Percentiles rank a stretch among this genome's conserved stretches.
phyloP scores from a whole-genome alignment of 2,888 invertebrate genomes.

The Polymixis flavicincta region DNA sequence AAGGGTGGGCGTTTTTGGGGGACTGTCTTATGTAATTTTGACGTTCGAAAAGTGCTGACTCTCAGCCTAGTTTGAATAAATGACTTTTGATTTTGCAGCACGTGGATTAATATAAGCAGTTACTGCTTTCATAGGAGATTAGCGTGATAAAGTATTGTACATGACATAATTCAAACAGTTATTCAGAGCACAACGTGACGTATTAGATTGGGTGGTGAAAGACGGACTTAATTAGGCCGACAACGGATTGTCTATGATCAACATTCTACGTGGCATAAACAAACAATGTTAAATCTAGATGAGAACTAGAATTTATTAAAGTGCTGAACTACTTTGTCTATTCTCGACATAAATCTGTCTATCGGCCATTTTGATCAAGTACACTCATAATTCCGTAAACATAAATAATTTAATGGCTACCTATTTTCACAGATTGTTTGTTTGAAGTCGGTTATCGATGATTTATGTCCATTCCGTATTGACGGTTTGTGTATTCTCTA shows the following conservation, averaged over 20 bases:
- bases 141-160: neutral
- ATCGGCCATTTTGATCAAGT: constrained; percentile 13
- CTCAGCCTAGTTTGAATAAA: no score
- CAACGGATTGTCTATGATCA: constrained; percentile 33
- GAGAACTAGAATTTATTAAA: constrained; percentile 29
- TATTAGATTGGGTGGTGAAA: constrained; percentile 35
- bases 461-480: constrained; percentile 35
- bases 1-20: no score
- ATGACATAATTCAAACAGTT: constrained; percentile 15
- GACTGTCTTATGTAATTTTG: no score
- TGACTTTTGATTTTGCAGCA: no score
- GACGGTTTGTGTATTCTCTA: constrained; percentile 32
- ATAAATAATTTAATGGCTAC: constrained; percentile 28
- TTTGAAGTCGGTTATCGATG: constrained; percentile 23
- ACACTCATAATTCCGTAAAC: constrained; percentile 41
- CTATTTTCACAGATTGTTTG: constrained; percentile 43
- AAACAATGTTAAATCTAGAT: constrained; percentile 29
- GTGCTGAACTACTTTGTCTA: constrained; percentile 28
- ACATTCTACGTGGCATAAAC: constrained; percentile 30
- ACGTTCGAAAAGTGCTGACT: no score
- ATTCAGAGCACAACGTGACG: constrained; percentile 43
- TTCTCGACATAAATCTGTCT: constrained; percentile 6
- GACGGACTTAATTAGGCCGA: constrained; percentile 27
- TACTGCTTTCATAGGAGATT: constrained; percentile 11
- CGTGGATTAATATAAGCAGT: neutral